Base-by-base conservation (phyloP, 1,140 invertebrate species). In the Zaprionus africanus region DNA sequence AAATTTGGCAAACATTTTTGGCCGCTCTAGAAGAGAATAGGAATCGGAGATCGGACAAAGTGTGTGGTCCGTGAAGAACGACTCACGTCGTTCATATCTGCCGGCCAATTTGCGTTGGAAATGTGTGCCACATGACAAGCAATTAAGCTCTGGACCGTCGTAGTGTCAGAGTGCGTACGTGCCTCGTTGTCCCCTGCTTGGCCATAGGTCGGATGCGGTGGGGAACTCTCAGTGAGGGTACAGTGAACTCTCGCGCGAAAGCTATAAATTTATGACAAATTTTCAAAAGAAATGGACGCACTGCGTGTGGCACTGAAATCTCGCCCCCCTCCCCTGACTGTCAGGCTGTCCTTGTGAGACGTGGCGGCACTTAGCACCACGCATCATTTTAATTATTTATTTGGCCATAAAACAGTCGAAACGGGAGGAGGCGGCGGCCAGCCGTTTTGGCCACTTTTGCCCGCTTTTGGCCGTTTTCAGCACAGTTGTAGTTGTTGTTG, bases 301-400 rank as follows among this genome's bases (percentile, higher is more conserved):
- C 85, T 81, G 85, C 75, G 84, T 88, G 84, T 88, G 81, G 84
- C 36, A 58, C 53, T 34, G 26, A 28, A 28, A 28, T 56, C 26
- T 15, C 43, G 17, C 51, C 15, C 24, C 41, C 17, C 11, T 28
- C 46, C 12, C 19, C 19, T 22, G 46, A 1, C 46, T 13, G 43
- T 49, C 38, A 24, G 26, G 49, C 34, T 24, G 49, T 46, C 79
- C 68, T 72, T 54, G 31, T 17, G 34, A 49, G 75, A 87, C 84
- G 84, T 87, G 84, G 84, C 78, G 71, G 84, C 78, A 90, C 69
- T 88, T 88, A 88, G 90, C 85, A 90, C 85, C 85, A 90, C 85
- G 86, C 85, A 90, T 90, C 85, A 90, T 90, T 90, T 90, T 90
- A 90, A 90, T 90, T 90, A 90, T 90, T 90, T 90, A 90, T 90